Evolutionary conservation across 2,113 vertebrate genomes (phyloP).

Genomic region (Pampusana beccarii): DNA sequence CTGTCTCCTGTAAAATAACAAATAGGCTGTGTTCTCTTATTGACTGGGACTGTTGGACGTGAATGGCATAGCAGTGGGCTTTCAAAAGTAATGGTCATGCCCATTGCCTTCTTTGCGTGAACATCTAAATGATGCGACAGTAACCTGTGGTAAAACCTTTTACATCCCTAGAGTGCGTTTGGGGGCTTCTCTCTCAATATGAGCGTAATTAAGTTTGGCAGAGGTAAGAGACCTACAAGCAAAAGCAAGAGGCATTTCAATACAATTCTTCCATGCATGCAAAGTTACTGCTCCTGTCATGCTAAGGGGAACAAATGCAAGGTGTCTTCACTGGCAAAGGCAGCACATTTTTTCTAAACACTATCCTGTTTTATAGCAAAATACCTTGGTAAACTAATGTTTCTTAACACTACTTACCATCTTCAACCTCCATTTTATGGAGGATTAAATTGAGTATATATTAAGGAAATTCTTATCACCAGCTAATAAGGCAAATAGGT

Average conservation of each 20-base stretch:
- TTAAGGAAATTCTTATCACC: not conserved
- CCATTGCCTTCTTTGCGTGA: not conserved
- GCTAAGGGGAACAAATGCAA: not conserved
- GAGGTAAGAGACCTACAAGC: not conserved
- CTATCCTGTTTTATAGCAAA: not conserved
- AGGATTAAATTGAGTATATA: not conserved
- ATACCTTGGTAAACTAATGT: not conserved
- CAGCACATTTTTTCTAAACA: not conserved
- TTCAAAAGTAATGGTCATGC: not conserved
- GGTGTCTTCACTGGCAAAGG: not conserved
- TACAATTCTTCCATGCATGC: not conserved
- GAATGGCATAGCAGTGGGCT: not conserved
- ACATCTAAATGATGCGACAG: conserved; percentile 10
- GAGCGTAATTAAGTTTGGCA: not conserved
- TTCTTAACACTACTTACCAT: not conserved
- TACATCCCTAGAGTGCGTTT: not conserved
- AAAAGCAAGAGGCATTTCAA: not conserved
- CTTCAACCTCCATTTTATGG: not conserved
- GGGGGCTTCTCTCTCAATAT: not conserved
- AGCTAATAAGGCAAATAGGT: not conserved
- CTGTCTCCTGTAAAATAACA: not conserved
- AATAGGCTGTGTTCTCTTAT: not conserved
- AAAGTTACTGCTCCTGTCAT: not conserved
- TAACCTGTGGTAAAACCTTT: conserved; percentile 24
- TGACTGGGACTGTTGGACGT: not conserved